These are phyloP conservation scores for Macrochelys suwanniensis DNA, from an alignment of 2,797 vertebrate genomes.

Conservation along the genomic window DNA sequence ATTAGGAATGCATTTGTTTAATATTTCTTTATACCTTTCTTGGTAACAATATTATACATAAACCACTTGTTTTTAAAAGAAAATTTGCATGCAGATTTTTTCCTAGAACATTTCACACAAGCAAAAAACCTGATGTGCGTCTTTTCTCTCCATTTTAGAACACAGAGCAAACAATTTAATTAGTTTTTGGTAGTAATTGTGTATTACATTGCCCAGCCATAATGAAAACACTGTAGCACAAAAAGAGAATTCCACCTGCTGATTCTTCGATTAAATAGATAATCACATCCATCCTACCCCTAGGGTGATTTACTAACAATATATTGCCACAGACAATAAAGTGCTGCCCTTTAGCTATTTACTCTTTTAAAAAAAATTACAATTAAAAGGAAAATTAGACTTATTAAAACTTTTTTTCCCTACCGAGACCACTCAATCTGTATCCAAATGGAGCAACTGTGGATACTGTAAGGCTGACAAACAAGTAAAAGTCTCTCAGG, in stretches of 20 bases:
- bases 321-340: constrained; percentile 14
- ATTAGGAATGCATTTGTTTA: not conserved
- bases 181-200: not conserved
- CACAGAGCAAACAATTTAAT: not conserved
- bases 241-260: constrained; percentile 24
- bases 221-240: not conserved
- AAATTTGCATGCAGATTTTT: not conserved
- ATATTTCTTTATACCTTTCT: not conserved
- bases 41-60: not conserved
- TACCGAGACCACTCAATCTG: not conserved
- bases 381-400: constrained; percentile 35
- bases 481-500: not conserved
- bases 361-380: constrained; percentile 42
- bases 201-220: constrained; percentile 20
- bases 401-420: constrained; percentile 15
- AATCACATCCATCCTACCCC: constrained; percentile 16
- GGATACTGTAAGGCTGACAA: not conserved
- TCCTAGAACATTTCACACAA: not conserved
- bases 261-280: constrained; percentile 41
- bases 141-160: constrained; percentile 13
- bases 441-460: not conserved
- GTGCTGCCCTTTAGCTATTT: not conserved
- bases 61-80: not conserved
- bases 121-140: not conserved
- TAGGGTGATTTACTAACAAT: constrained; percentile 33